phyloP scores from a whole-genome alignment of 1,140 invertebrate genomes.

The Amphibalanus amphitrite region DNA sequence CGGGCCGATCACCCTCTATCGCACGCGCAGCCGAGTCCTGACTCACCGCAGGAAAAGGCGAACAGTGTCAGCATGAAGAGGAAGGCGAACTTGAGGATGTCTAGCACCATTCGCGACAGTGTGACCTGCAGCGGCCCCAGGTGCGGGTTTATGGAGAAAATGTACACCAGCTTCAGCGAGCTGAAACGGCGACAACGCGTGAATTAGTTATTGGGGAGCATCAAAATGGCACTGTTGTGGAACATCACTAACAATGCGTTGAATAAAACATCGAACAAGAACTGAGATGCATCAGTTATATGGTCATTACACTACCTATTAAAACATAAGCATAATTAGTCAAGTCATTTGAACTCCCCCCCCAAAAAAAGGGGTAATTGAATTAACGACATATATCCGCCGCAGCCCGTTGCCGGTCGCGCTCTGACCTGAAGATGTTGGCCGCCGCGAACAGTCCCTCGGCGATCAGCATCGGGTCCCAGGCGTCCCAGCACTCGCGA shows the following conservation, averaged over 20 bases:
- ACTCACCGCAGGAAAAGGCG: conserved; percentile 88
- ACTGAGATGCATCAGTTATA: too few species aligned
- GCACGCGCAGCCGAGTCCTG: not conserved
- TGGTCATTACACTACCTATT: too few species aligned
- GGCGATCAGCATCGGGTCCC: conserved; percentile 44
- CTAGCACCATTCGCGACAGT: conserved; percentile 89
- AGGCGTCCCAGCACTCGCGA: conserved; percentile 39
- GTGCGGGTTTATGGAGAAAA: conserved; percentile 97
- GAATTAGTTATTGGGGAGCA: not conserved
- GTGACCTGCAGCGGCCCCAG: conserved; percentile 94
- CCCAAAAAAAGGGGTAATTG: too few species aligned
- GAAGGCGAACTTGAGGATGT: conserved; percentile 95
- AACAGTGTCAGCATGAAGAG: conserved; percentile 90
- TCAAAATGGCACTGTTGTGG: not conserved
- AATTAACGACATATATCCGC: too few species aligned
- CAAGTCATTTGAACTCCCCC: too few species aligned
- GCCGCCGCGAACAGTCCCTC: conserved; percentile 44
- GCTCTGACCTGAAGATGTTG: conserved; percentile 44
- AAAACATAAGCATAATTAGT: too few species aligned
- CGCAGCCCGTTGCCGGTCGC: too few species aligned
- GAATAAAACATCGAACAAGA: too few species aligned
- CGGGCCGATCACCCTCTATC: too few species aligned
- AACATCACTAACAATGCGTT: too few species aligned
- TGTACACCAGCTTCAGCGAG: conserved; percentile 94
- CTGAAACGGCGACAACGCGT: conserved; percentile 31